phyloP scores from a whole-genome alignment of 2,113 vertebrate species.

The Micronisus gabar region DNA sequence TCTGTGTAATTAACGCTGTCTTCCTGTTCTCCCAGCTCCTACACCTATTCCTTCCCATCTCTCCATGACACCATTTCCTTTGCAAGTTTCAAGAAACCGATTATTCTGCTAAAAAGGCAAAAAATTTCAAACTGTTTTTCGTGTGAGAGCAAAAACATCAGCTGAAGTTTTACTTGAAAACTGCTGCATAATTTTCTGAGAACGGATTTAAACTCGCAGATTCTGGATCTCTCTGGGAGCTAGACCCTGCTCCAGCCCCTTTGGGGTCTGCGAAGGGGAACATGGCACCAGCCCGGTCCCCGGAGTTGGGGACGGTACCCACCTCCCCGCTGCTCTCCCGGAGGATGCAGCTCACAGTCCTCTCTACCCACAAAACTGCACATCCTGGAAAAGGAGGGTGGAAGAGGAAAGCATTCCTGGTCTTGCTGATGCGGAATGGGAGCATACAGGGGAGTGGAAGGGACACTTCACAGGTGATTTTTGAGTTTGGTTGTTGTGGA shows the following conservation, averaged over 20 bases:
- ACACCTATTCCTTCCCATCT: not conserved
- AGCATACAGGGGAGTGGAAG: not conserved
- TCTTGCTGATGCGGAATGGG: too few relatives aligned
- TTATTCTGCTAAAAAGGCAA: not conserved
- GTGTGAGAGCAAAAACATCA: not conserved
- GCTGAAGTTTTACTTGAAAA: not conserved
- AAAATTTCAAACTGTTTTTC: not conserved
- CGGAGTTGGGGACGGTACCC: not conserved
- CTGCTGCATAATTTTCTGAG: not conserved
- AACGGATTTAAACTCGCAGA: fast-evolving
- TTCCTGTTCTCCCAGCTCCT: not conserved
- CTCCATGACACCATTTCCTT: not conserved
- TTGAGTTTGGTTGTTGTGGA: not conserved
- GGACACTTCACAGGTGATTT: not conserved
- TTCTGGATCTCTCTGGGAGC: not conserved
- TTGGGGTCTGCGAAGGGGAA: too few relatives aligned
- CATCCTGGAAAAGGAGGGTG: too few relatives aligned
- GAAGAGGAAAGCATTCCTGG: not conserved
- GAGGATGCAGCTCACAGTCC: not conserved
- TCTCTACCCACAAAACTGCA: not conserved
- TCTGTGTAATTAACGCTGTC: conserved; percentile 5
- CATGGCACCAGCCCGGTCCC: not conserved
- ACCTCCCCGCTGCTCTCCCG: not conserved
- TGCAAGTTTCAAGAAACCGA: not conserved
- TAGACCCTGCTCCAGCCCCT: not conserved